Base-by-base conservation (phyloP, 2,888 invertebrate genomes). In the Sarcophaga variegata region DNA sequence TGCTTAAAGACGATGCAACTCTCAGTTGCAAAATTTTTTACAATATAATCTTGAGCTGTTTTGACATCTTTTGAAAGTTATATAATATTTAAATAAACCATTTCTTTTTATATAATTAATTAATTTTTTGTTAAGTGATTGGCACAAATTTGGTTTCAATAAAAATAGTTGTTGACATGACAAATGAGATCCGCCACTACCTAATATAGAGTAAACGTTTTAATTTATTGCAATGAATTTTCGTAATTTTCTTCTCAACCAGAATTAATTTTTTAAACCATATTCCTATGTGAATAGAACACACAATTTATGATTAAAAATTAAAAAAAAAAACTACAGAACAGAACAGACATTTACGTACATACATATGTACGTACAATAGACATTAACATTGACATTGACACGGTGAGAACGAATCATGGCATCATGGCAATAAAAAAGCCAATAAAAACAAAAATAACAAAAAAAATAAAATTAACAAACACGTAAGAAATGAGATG, bases 331-430 rank as follows among this genome's bases (percentile, higher is more conserved):
- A 72, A 37, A 37, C 6, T 54, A 14, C 59, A 4, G 37, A 72
- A 66, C 8, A 66, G 2, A 37, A 37, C 37, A 37, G 8, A 1
- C 37, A 37, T 37, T 37, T 37, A 37, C 37, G 37, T 8, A 37
- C 37, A 3, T 37, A 37, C 37, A 66, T 37, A 37, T 6, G 6
- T 37, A 37, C 37, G 37, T 37, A 37, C 37, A 71, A 27, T 17
- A 66, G 60, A 71, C 45, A 69, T 54, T 83, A 74, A 69, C 83
- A 84, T 72, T 85, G 81, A 81, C 85, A 86, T 82, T 85, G 85
- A 71, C 75, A 76, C 54, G 60, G 8, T 86, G 67, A 69, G 47
- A 86, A 79, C 59, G 37, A 49, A 37, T 25, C 59, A 71, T 76
- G 37, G 27, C 37, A 76, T 84, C 71, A 84, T 80, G 60, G 17